phyloP scores from a whole-genome alignment of 2,888 invertebrate genomes.

The Agriopis marginaria region DNA sequence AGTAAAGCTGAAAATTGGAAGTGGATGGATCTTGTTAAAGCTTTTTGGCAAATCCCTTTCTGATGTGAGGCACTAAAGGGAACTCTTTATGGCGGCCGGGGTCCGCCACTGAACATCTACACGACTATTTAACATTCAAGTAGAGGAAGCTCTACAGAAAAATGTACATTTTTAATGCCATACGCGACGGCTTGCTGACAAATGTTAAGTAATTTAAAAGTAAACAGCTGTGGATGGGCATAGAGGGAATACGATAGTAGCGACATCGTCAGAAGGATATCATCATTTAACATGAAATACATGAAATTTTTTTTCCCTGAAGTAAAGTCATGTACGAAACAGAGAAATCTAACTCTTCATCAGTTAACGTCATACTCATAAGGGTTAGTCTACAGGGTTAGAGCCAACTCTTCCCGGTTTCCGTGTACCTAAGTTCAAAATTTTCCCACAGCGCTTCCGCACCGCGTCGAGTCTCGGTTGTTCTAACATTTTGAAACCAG shows the following conservation, averaged over 20 bases:
- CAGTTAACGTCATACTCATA: no score
- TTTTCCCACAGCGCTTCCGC: no score
- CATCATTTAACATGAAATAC: neutral
- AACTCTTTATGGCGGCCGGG: constrained; percentile 52
- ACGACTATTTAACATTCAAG: constrained; percentile 57
- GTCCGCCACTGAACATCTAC: constrained; percentile 47
- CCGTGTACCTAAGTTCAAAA: no score
- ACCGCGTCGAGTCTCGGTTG: no score
- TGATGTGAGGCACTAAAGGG: constrained; percentile 55
- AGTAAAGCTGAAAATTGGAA: constrained; percentile 45
- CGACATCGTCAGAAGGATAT: constrained; percentile 1
- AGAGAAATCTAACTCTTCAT: neutral
- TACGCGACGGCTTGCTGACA: constrained; percentile 35
- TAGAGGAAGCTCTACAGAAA: constrained; percentile 48
- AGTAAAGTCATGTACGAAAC: neutral
- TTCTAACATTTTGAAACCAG: no score
- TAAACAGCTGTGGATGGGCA: constrained; percentile 46
- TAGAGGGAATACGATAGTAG: constrained; percentile 33
- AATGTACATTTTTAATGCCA: constrained; percentile 58
- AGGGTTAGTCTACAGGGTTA: no score
- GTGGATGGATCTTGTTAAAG: constrained; percentile 43
- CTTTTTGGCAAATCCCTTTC: constrained; percentile 57
- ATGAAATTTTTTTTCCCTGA: neutral
- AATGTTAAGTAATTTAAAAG: constrained; percentile 50
- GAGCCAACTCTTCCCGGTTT: no score